These are phyloP conservation scores for Drosophila testacea DNA, from an alignment of 2,888 invertebrate genomes.

Conservation along the genomic window DNA sequence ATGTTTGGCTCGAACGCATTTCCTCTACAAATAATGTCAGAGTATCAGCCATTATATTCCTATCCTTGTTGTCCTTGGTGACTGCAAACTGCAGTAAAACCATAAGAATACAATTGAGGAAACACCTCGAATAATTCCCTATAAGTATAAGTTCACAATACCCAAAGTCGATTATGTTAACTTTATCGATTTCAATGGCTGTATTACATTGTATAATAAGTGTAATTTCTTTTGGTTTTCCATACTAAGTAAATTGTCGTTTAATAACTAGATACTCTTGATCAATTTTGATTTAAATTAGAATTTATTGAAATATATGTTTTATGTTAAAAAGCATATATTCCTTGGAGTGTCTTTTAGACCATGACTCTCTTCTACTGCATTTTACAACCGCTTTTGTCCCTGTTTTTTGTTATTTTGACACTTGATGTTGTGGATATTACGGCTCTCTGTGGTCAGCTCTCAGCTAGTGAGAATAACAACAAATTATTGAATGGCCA, in stretches of 20 bases:
- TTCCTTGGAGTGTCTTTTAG: background rate
- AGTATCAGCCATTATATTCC: slow-evolving; percentile 26
- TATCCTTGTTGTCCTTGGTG: slow-evolving; percentile 26
- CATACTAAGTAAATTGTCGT: background rate
- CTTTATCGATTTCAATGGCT: slow-evolving; percentile 24
- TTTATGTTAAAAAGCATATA: background rate
- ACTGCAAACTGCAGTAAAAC: slow-evolving; percentile 38
- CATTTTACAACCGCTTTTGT: slow-evolving; percentile 31
- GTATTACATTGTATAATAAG: background rate
- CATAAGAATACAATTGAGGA: slow-evolving; percentile 14
- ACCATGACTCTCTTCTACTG: background rate
- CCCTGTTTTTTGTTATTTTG: slow-evolving; percentile 49
- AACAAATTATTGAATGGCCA: slow-evolving; percentile 32
- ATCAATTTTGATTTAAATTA: background rate
- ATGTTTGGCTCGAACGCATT: slow-evolving; percentile 63
- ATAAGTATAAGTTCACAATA: slow-evolving; percentile 15
- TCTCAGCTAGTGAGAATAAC: slow-evolving; percentile 41
- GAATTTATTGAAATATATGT: background rate
- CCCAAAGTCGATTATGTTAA: slow-evolving; percentile 19
- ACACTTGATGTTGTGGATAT: slow-evolving; percentile 46
- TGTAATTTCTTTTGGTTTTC: too few relatives aligned
- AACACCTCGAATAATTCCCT: slow-evolving; percentile 10
- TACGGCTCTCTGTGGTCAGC: slow-evolving; percentile 3
- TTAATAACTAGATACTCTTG: background rate
- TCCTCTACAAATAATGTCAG: slow-evolving; percentile 67